Evolutionary conservation across 2,113 vertebrate genomes (phyloP).

Genomic region (Marmota flaviventris): DNA sequence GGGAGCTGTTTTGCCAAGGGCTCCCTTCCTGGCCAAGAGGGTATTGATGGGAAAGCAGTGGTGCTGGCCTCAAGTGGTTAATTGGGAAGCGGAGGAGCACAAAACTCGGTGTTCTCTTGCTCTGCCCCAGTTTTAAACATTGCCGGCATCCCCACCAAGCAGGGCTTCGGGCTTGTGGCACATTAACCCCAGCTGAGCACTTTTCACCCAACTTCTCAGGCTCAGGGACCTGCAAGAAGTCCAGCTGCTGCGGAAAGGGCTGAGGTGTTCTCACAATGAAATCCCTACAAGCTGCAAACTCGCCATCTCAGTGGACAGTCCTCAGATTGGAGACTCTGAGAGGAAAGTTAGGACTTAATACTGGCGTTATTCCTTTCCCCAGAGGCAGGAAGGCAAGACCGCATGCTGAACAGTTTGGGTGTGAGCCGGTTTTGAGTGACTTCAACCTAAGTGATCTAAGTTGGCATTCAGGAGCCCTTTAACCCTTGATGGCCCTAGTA

Average conservation of each 20-base stretch:
- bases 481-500: background rate
- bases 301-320: background rate
- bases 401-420: background rate
- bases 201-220: background rate
- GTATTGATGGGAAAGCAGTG: constrained; percentile 65
- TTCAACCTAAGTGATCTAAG: background rate
- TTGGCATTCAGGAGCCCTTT: background rate
- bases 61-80: constrained; percentile 81
- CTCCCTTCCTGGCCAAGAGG: constrained; percentile 74
- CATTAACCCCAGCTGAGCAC: constrained; percentile 67
- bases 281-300: background rate
- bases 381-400: background rate
- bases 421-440: background rate
- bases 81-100: constrained; percentile 77
- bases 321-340: constrained; percentile 27
- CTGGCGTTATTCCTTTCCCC: background rate
- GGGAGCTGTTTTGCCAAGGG: constrained; percentile 78
- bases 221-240: background rate
- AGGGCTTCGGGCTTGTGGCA: background rate
- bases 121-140: constrained; percentile 81
- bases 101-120: constrained; percentile 80
- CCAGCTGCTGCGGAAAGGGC: background rate
- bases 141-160: constrained; percentile 67
- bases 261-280: background rate
- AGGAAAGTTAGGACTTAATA: background rate